These are phyloP conservation scores for Phocides pigmalion DNA, from an alignment of 1,140 invertebrate species.

Conservation along the genomic window DNA sequence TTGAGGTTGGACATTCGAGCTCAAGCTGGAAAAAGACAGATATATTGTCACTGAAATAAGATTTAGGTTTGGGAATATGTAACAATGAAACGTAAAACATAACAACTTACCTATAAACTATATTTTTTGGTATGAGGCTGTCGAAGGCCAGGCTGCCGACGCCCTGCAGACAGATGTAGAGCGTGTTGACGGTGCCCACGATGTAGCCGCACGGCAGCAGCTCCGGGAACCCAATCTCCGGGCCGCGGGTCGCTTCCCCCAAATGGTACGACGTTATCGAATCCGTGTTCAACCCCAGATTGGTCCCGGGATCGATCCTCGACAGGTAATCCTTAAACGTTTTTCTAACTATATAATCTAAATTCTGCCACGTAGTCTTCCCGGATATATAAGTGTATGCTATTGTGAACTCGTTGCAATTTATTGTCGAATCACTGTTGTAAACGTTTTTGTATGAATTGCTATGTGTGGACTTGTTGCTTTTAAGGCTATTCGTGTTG, in stretches of 20 bases:
- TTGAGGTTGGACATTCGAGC: too few species aligned
- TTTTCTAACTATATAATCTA: conserved; percentile 95
- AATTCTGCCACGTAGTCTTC: conserved; percentile 97
- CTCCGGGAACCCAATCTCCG: conserved; percentile 91
- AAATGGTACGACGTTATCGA: conserved; percentile 96
- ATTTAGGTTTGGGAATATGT: not conserved
- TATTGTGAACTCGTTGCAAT: conserved; percentile 89
- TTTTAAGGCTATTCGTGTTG: conserved; percentile 83
- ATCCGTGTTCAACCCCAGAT: conserved; percentile 94
- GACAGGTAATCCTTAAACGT: conserved; percentile 98
- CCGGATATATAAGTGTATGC: conserved; percentile 95
- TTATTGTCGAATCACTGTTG: conserved; percentile 83
- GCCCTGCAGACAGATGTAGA: conserved; percentile 93
- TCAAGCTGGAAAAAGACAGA: too few species aligned
- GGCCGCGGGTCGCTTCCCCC: conserved; percentile 92
- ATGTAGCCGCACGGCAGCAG: conserved; percentile 96
- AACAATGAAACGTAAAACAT: not conserved
- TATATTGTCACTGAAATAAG: too few species aligned
- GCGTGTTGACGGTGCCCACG: conserved; percentile 91
- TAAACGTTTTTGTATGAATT: conserved; percentile 80
- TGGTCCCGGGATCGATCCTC: conserved; percentile 95
- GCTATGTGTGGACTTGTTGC: conserved; percentile 85
- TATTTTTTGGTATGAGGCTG: conserved; percentile 97
- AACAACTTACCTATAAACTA: conserved; percentile 91
- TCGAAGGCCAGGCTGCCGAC: conserved; percentile 98